Conservation (phyloP, 2,888 invertebrate species). For the Rhingia campestris region DNA sequence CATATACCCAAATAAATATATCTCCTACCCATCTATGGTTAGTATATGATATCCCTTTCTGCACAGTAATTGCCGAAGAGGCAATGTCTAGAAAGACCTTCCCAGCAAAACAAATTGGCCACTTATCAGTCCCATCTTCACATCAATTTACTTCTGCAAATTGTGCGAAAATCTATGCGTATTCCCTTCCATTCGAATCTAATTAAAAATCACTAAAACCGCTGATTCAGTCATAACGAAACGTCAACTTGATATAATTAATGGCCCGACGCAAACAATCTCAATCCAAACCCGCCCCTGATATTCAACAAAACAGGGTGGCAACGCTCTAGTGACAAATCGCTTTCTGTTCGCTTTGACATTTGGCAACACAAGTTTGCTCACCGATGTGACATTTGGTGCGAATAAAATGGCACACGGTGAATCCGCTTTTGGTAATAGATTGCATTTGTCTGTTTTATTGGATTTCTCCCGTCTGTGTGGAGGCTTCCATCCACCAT, state of each 20-base stretch:
- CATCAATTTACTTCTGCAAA: constrained; percentile 16
- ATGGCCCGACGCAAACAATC: constrained; percentile 15
- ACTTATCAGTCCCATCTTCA: constrained; percentile 28
- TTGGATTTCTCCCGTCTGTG: constrained; percentile 30
- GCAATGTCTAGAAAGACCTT: no score
- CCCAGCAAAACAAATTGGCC: no score
- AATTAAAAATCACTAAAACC: constrained; percentile 32
- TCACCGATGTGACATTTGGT: constrained; percentile 4
- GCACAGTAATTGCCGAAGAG: no score
- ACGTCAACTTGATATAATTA: constrained; percentile 44
- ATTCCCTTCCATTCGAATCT: background rate
- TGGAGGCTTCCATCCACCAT: background rate
- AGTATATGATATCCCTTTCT: background rate
- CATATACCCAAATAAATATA: no score
- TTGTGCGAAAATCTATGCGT: background rate
- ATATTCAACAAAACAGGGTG: background rate
- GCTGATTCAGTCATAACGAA: constrained; percentile 40
- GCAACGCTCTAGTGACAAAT: constrained; percentile 12
- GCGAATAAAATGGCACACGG: constrained; percentile 1
- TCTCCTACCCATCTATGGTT: background rate
- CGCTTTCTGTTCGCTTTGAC: constrained; percentile 17
- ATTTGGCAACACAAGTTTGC: background rate
- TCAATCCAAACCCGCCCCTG: background rate
- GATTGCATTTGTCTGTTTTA: constrained; percentile 31
- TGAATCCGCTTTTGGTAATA: constrained; percentile 23